A percentile compares a stretch with the other conserved stretches of the same genome.
Conservation (phyloP, 2,113 vertebrate genomes). For the Tinamus guttatus region DNA sequence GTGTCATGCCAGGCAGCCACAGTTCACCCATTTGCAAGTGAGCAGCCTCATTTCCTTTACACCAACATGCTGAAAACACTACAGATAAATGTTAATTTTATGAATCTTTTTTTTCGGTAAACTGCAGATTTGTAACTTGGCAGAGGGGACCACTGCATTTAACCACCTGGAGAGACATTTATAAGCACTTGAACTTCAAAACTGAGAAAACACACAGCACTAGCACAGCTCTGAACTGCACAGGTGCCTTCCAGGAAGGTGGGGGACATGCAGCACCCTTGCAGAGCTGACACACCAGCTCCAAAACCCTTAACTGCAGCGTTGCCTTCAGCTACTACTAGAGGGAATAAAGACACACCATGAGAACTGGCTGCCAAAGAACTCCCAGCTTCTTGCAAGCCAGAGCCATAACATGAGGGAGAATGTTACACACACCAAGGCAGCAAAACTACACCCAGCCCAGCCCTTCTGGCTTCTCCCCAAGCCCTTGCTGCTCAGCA, state of each 20-base stretch:
- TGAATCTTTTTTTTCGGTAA: slow-evolving; percentile 34
- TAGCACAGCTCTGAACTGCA: slow-evolving; percentile 26
- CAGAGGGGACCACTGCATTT: slow-evolving; percentile 22
- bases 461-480: background rate
- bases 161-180: slow-evolving; percentile 48
- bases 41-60: slow-evolving; percentile 64
- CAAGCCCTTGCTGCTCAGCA: background rate
- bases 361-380: background rate
- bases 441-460: slow-evolving; percentile 1
- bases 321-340: background rate
- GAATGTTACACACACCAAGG: background rate
- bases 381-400: background rate
- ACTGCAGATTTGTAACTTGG: slow-evolving; percentile 40
- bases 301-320: too few species aligned
- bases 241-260: slow-evolving; percentile 42
- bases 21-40: background rate
- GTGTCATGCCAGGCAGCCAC: background rate
- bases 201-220: slow-evolving; percentile 33
- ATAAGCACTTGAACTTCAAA: slow-evolving; percentile 50
- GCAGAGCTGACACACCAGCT: fast-evolving
- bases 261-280: slow-evolving; percentile 5
- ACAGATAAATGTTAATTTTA: slow-evolving; percentile 34
- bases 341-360: background rate
- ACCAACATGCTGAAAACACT: slow-evolving; percentile 48
- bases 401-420: background rate